These are phyloP conservation scores for Gasterosteus nipponicus DNA, from an alignment of 2,113 vertebrate species.

Conservation along the genomic window DNA sequence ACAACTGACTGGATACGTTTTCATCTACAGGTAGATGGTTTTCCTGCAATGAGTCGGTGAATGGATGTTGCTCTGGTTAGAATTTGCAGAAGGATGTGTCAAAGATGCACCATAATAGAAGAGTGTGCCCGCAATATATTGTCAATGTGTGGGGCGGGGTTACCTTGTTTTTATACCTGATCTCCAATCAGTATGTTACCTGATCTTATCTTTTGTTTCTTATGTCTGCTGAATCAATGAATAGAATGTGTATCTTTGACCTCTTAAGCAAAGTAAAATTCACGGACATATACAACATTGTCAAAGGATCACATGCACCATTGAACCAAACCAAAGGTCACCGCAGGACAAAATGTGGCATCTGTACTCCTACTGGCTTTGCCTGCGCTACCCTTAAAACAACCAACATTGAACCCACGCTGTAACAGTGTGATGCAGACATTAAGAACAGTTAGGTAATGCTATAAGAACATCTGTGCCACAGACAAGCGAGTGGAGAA, in stretches of 20 bases:
- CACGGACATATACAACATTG: not conserved
- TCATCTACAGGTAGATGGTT: not conserved
- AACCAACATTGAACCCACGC: not conserved
- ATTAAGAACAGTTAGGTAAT: conserved; percentile 34
- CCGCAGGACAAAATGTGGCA: not conserved
- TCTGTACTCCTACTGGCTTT: not conserved
- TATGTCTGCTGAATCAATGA: not conserved
- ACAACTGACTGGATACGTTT: not conserved
- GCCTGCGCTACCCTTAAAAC: not conserved
- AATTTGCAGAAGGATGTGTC: not conserved
- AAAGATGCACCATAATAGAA: not conserved
- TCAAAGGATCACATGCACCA: not conserved
- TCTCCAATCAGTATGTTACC: not conserved
- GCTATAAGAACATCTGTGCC: conserved; percentile 54
- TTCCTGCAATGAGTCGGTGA: not conserved
- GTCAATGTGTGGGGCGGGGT: not conserved
- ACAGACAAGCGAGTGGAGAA: conserved; percentile 97
- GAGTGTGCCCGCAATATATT: not conserved
- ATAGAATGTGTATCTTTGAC: not conserved
- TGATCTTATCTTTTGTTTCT: not conserved
- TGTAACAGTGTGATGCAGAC: not conserved
- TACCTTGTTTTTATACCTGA: not conserved
- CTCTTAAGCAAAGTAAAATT: not conserved
- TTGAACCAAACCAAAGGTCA: not conserved
- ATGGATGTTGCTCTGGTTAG: not conserved